These are phyloP conservation scores for Hapalemur alaotrensis DNA, from an alignment of 2,797 vertebrate species.

Conservation along the genomic window DNA sequence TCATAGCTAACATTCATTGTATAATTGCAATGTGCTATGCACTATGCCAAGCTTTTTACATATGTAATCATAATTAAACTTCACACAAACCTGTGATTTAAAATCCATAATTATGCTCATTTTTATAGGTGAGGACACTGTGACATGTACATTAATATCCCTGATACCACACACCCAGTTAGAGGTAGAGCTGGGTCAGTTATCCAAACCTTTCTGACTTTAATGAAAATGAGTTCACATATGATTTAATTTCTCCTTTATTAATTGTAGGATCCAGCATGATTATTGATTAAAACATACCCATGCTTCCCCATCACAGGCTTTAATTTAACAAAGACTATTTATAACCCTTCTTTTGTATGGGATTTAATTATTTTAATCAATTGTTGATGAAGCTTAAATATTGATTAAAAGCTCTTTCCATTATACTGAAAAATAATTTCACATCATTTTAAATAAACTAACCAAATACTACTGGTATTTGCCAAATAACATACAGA, in stretches of 20 bases:
- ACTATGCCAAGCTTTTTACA: not conserved
- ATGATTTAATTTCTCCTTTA: not conserved
- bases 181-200: not conserved
- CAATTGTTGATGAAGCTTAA: not conserved
- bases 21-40: not conserved
- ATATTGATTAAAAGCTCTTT: not conserved
- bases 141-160: not conserved
- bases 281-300: not conserved
- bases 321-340: not conserved
- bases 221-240: not conserved
- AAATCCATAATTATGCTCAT: not conserved
- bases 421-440: not conserved
- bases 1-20: not conserved
- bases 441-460: not conserved
- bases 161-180: not conserved
- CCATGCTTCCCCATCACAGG: not conserved
- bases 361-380: not conserved
- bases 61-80: not conserved
- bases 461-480: not conserved
- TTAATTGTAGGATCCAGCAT: not conserved
- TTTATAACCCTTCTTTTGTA: not conserved
- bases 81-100: not conserved
- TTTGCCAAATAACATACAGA: not conserved
- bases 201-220: not conserved
- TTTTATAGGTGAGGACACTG: not conserved